phyloP scores from a whole-genome alignment of 2,888 invertebrate genomes.

The Panzeria rudis region DNA sequence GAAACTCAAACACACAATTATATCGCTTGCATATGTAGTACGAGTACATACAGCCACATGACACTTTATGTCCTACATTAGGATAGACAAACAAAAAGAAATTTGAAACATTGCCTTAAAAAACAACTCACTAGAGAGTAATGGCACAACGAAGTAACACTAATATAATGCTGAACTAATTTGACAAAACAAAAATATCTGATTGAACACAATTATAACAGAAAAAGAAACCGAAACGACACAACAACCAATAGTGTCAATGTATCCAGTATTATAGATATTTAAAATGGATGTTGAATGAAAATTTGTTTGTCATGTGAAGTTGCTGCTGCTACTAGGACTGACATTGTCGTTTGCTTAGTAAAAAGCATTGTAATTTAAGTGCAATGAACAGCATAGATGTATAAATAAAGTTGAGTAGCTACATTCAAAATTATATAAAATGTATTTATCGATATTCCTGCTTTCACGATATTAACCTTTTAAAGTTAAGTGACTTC shows the following conservation, averaged over 20 bases:
- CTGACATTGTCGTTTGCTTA: slow-evolving; percentile 43
- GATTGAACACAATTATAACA: slow-evolving; percentile 61
- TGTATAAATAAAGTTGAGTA: slow-evolving; percentile 7
- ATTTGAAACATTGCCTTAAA: slow-evolving; percentile 11
- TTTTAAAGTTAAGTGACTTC: no score
- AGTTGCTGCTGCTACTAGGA: slow-evolving; percentile 2
- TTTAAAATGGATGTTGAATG: slow-evolving; percentile 26
- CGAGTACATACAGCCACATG: not conserved
- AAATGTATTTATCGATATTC: not conserved
- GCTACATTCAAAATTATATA: slow-evolving; percentile 12
- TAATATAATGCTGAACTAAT: slow-evolving; percentile 66
- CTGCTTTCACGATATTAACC: no score
- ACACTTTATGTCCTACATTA: not conserved
- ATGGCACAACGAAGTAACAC: slow-evolving; percentile 48
- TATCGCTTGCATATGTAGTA: not conserved
- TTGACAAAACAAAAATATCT: slow-evolving; percentile 68
- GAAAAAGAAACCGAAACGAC: not conserved
- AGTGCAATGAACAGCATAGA: slow-evolving; percentile 64
- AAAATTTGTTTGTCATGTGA: slow-evolving; percentile 44
- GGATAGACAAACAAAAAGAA: slow-evolving; percentile 22
- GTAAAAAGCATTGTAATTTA: slow-evolving; percentile 63
- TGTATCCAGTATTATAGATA: not conserved
- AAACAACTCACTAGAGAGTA: slow-evolving; percentile 58
- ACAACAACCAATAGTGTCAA: slow-evolving; percentile 16
- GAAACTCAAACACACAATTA: not conserved